phyloP scores from a whole-genome alignment of 2,113 vertebrate genomes.

The Synodontis membranacea region DNA sequence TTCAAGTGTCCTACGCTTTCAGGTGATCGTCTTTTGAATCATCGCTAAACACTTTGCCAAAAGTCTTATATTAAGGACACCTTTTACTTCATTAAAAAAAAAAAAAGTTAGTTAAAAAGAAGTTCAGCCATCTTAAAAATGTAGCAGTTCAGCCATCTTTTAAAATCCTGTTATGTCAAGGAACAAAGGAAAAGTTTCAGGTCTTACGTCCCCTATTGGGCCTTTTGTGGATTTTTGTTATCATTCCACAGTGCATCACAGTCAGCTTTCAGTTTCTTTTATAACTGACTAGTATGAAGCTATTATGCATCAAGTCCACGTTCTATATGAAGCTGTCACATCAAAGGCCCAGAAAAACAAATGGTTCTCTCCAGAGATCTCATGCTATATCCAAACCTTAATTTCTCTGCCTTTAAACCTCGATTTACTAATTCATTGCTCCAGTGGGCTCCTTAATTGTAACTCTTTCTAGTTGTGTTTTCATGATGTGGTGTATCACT shows the following conservation, averaged over 20 bases:
- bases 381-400: constrained; percentile 67
- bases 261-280: constrained; percentile 3
- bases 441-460: constrained; percentile 63
- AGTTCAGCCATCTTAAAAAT: neutral
- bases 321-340: neutral
- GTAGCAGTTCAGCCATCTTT: too few species aligned
- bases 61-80: neutral
- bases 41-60: neutral
- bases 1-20: neutral
- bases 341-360: too few species aligned
- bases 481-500: constrained; percentile 49
- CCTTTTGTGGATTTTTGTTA: constrained; percentile 1
- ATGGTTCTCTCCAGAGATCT: constrained; percentile 47
- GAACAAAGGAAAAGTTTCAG: constrained; percentile 9
- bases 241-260: neutral
- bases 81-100: neutral
- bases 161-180: neutral
- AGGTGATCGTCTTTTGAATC: neutral
- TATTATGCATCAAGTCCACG: neutral
- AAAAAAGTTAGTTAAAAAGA: neutral
- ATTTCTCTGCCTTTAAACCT: constrained; percentile 58
- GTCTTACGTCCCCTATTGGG: neutral
- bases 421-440: constrained; percentile 65
- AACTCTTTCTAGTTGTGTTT: constrained; percentile 59
- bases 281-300: neutral